Base-by-base conservation (phyloP, 1,140 invertebrate species). In the Pantala flavescens region DNA sequence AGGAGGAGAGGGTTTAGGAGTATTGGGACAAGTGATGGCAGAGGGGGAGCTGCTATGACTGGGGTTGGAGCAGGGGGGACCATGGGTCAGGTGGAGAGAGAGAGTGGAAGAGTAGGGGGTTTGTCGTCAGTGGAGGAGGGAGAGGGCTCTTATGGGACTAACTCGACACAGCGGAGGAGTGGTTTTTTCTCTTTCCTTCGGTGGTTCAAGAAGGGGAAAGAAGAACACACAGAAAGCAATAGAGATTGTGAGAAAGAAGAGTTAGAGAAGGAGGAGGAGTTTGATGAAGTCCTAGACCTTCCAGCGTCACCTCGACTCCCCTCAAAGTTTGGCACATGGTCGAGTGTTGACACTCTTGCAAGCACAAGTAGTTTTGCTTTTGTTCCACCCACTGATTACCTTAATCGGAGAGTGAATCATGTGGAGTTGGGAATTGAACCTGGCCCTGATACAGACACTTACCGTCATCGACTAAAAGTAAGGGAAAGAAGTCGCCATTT, bases 321-420 rank as follows among this genome's bases (percentile, higher is more conserved):
- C 43, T 80, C 49, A 63, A 63, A 63, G 12, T 63, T 63, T 63
- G 49, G 49, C 49, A 63, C 49, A 63, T 83, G 80, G 71, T 86
- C 85, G 24, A 88, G 87, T 78, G 81, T 87, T 71, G 84, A 85
- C 78, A 87, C 86, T 2, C 80, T 85, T 23, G 85, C 88, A 77
- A 91, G 90, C 21, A 86, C 89, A 21, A 87, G 85, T 10, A 91
- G 90, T 78, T 92, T 93, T 80, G 87, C 89, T 10, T 92, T 90
- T 79, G 80, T 89, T 72, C 80, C 84, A n/a, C 86, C 87, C 5
- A 80, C 81, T 23, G 80, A 82, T 36, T 86, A 86, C 78, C 78
- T 81, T 55, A 78, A 78, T 23, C 77, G 79, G 72, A 71, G 49
- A 63, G 49, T 63, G 49, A 63, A 63, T 63, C 49, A 63, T 21